These are phyloP conservation scores for Chironomus tentans DNA, from an alignment of 2,888 invertebrate genomes.

Conservation along the genomic window DNA sequence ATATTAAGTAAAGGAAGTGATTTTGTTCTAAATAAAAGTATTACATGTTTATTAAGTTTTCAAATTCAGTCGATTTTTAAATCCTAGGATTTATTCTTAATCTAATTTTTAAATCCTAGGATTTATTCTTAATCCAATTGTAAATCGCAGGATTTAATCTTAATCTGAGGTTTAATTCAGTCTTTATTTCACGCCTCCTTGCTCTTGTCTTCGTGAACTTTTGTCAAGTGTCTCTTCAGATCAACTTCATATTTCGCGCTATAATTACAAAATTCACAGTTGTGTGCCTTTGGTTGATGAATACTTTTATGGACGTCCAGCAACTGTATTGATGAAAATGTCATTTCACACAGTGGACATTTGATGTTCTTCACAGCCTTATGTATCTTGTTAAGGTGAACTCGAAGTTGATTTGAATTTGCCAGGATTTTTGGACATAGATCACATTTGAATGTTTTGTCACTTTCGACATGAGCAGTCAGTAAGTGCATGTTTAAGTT, in stretches of 20 bases:
- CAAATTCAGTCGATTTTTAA: too few species aligned
- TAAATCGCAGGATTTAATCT: too few species aligned
- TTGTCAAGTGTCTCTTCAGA: background rate
- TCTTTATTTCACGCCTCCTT: constrained; percentile 26
- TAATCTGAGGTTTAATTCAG: too few species aligned
- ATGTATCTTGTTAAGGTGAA: constrained; percentile 14
- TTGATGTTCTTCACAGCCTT: constrained; percentile 14
- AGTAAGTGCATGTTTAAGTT: constrained; percentile 13
- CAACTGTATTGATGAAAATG: constrained; percentile 4
- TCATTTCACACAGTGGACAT: background rate
- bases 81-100: constrained; percentile 39
- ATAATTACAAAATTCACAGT: constrained; percentile 9
- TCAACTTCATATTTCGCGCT: constrained; percentile 1
- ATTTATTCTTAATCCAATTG: constrained; percentile 33
- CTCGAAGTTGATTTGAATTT: constrained; percentile 13
- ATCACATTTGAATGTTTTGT: background rate
- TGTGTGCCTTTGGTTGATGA: constrained; percentile 9
- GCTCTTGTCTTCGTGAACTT: background rate
- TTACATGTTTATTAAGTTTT: too few species aligned
- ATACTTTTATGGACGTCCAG: background rate
- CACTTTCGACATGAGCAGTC: background rate
- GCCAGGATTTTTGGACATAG: constrained; percentile 3
- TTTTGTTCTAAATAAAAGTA: too few species aligned
- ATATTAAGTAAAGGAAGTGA: too few species aligned
- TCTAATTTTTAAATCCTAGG: constrained; percentile 42